Evolutionary conservation across 2,888 invertebrate species (phyloP).

Genomic region (Panzeria rudis): DNA sequence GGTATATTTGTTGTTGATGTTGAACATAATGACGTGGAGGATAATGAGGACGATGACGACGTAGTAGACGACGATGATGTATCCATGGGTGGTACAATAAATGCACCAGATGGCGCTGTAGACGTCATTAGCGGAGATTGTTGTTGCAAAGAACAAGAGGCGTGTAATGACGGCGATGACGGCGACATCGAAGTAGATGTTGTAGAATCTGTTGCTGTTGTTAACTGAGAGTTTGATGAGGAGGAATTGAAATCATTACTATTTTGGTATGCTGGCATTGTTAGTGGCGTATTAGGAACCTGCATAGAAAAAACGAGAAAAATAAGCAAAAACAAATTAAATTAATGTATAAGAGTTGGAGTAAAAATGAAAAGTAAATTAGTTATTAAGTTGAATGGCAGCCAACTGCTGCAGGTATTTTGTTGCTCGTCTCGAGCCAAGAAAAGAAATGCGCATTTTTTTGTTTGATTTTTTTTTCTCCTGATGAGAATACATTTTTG

Average conservation of each 20-base stretch:
- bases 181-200: conserved; percentile 61
- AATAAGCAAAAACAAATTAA: conserved; percentile 53
- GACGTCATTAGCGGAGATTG: conserved; percentile 53
- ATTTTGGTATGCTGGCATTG: conserved; percentile 79
- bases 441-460: neutral
- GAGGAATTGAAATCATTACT: conserved; percentile 75
- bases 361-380: conserved; percentile 63
- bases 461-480: neutral
- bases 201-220: conserved; percentile 47
- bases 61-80: conserved; percentile 49
- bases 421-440: neutral
- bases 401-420: conserved; percentile 1
- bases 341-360: conserved; percentile 44
- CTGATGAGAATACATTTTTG: neutral
- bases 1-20: conserved; percentile 61
- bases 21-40: conserved; percentile 52
- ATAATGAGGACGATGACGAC: conserved; percentile 39
- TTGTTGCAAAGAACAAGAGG: conserved; percentile 61
- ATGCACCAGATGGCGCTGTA: conserved; percentile 65
- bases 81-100: conserved; percentile 65
- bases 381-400: conserved; percentile 56
- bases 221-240: conserved; percentile 48
- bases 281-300: conserved; percentile 83
- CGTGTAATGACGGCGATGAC: conserved; percentile 60
- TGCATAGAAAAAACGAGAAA: conserved; percentile 73